Base-by-base conservation (phyloP, 1,140 invertebrate genomes). In the Papilio polyxenes region DNA sequence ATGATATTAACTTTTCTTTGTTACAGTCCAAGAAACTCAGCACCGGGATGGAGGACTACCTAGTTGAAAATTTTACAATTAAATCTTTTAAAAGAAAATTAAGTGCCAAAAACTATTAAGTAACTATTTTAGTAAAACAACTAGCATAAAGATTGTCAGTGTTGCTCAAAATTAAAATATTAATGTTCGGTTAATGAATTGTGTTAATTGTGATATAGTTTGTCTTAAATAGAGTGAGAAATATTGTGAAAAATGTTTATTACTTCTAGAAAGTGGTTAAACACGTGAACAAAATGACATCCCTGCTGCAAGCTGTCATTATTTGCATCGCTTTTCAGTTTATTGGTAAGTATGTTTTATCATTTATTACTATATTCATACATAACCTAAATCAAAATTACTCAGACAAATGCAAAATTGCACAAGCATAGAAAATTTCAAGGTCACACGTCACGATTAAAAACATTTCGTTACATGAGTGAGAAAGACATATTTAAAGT, bases 311-410 rank as follows among this genome's bases (percentile, higher is more conserved):
- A 82, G 84, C 85, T n/a, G 75, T 90, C 85, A 82, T 87, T 40
- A 86, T 86, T 20, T 91, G 87, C 86, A 83, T 88, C 62, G 86
- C 84, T 13, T 82, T 91, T 56, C 89, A 90, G 75, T 89, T 89
- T 69, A 90, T 92, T 83, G 91, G 91, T 92, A 86, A 92, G 91
- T 91, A 40, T 59, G 3, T 59, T 59, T 49, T 72, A 62, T 13
- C 72, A 79, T 81, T 83, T 74, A 81, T 83, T 74, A 62, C 17
- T 62, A 15, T 49, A 20, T 4, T 72, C 5, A 40, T 40, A 20
- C n/a, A 59, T 59, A 20, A 59, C 0, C 2, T 59, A 20, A 20
- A 59, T 15, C 51, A 53, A 3, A 17, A 53, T 53, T 51, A 13
- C 49, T 13, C 13, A 13, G 49, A 1, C 7, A 59, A 0, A 59